These are phyloP conservation scores for Sterna hirundo DNA, from an alignment of 2,113 vertebrate species.

Conservation along the genomic window DNA sequence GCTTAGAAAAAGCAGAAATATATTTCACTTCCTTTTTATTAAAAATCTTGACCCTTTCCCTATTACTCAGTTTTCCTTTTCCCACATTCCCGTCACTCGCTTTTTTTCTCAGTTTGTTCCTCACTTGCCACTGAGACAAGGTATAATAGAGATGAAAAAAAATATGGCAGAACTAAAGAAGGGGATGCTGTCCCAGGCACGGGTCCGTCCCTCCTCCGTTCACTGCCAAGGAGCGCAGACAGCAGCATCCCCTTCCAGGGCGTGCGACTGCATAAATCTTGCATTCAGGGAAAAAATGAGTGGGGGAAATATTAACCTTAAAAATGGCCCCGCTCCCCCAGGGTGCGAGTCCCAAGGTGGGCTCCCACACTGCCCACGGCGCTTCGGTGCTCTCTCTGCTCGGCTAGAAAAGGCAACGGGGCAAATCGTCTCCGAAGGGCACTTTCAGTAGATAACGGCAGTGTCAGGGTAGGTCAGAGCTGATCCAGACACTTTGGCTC, in stretches of 20 bases:
- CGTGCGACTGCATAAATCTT: rapidly evolving
- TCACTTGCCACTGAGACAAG: neutral
- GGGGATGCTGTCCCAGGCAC: neutral
- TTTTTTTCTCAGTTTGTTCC: neutral
- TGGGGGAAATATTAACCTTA: neutral
- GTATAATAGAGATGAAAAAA: neutral
- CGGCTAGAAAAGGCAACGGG: neutral
- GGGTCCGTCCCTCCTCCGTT: neutral
- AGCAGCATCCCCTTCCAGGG: neutral
- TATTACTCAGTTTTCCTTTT: neutral
- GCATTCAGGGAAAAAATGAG: neutral
- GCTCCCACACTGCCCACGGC: neutral
- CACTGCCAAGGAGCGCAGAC: rapidly evolving
- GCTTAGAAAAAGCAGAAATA: neutral
- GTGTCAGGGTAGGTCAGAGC: slow-evolving; percentile 41
- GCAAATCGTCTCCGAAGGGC: neutral
- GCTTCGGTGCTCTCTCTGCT: neutral
- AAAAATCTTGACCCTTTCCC: neutral
- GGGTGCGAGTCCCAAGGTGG: neutral
- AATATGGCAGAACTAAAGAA: neutral
- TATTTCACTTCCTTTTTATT: slow-evolving; percentile 1
- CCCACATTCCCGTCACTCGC: neutral
- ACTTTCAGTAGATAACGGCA: neutral
- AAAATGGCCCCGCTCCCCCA: neutral
- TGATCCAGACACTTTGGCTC: slow-evolving; percentile 48